Base-by-base conservation (phyloP, 2,888 invertebrate genomes). In the Cabera pusaria region DNA sequence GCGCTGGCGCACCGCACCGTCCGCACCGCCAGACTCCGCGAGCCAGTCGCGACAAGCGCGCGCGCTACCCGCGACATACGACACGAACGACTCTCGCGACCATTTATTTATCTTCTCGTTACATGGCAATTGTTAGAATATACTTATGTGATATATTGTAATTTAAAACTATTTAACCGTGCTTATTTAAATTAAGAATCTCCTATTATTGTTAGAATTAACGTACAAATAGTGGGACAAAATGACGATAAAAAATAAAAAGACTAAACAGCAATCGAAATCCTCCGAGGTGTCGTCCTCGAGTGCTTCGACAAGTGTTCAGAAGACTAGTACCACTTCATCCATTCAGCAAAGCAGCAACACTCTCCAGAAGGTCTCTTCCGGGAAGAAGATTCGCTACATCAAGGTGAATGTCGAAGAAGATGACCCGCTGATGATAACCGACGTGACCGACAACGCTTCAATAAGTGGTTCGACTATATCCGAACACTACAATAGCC, bases 241-340 rank as follows among this genome's bases (percentile, higher is more conserved):
- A 83, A 89, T 89, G 89, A 88, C 89, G 59, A 87, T 89, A 70
- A 89, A 89, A 83, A 88, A 87, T 74, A 89, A 89, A 88, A 89
- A 89, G 84, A 87, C 83, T 87, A 88, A 88, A 53, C n/a, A n/a
- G n/a, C 78, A 84, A 66, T 72, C 84, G 37, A 82, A 80, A 57
- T 65, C 77, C 50, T 76, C 84, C 41, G 80, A 80, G 68, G 83
- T 81, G 77, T 74, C 70, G 38, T 64, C 77, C 25, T 70, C 82
- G 31, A 73, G 82, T 80, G 83, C 82, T 14, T 83, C 86, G 56
- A 87, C 75, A 43, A 86, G 80, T 79, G 84, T 85, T 52, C 86
- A 86, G 67, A 86, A 86, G 64, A 78, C 72, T 24, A 84, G 79
- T 53, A 78, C 80, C 1, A 71, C 85, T 6, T 82, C 76, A 6